Percentiles rank a stretch among this genome's conserved stretches.
Conservation (phyloP, 2,888 invertebrate species). For the Mythimna pallens region DNA sequence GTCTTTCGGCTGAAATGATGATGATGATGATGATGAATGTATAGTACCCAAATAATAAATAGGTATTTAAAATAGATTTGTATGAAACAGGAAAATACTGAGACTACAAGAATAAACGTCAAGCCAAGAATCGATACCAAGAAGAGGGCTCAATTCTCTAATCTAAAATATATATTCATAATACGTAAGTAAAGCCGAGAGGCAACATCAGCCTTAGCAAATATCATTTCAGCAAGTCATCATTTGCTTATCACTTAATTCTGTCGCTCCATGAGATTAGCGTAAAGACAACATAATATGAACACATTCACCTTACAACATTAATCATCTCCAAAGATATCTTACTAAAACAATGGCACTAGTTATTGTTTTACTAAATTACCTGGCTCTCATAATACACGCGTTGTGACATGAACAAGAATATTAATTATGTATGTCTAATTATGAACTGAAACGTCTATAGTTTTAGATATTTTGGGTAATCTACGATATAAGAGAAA, state of each 20-base stretch:
- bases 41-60: too few species aligned
- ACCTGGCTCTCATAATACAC: slow-evolving; percentile 38
- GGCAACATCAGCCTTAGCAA: not conserved
- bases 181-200: not conserved
- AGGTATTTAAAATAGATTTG: too few species aligned
- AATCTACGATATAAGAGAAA: not conserved
- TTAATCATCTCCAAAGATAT: slow-evolving; percentile 52
- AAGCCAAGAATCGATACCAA: too few species aligned
- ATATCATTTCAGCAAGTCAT: slow-evolving; percentile 38
- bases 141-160: too few species aligned
- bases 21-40: too few species aligned
- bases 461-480: slow-evolving; percentile 10
- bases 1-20: too few species aligned
- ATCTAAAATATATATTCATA: too few species aligned
- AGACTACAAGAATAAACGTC: too few species aligned
- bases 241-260: slow-evolving; percentile 25
- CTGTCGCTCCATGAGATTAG: slow-evolving; percentile 12
- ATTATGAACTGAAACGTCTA: slow-evolving; percentile 46
- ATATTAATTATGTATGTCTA: slow-evolving; percentile 45
- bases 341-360: slow-evolving; percentile 31
- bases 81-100: too few species aligned
- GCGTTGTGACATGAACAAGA: slow-evolving; percentile 22
- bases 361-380: slow-evolving; percentile 45
- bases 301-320: slow-evolving; percentile 35
- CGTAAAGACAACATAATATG: slow-evolving; percentile 14